A percentile compares a stretch with the other conserved stretches of the same genome.
phyloP scores from a whole-genome alignment of 2,888 invertebrate species.

The Macropis europaea region DNA sequence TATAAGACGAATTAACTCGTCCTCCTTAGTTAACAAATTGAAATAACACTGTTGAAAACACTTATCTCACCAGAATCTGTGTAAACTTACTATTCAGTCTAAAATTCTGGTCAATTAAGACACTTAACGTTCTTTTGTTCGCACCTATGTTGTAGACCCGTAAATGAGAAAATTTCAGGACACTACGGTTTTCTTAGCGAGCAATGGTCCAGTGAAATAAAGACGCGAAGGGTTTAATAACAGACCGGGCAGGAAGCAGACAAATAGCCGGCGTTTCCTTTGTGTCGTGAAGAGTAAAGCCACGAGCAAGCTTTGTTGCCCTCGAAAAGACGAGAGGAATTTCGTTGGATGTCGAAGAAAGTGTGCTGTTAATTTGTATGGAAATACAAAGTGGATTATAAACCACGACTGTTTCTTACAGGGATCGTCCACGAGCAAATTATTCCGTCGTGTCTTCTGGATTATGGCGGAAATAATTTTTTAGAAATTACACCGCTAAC shows the following conservation, averaged over 20 bases:
- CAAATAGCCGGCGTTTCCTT: slow-evolving; percentile 15
- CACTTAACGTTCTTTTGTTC: not conserved
- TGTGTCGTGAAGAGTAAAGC: slow-evolving; percentile 10
- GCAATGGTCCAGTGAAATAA: slow-evolving; percentile 17
- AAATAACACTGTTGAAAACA: too few species aligned
- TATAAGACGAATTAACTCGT: too few species aligned
- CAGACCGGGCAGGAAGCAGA: slow-evolving; percentile 13
- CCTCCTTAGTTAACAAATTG: too few species aligned
- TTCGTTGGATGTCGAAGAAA: slow-evolving; percentile 34
- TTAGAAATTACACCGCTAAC: not conserved
- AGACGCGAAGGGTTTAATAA: slow-evolving; percentile 23
- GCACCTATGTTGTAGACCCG: not conserved
- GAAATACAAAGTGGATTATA: slow-evolving; percentile 52
- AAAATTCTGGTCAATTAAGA: too few species aligned
- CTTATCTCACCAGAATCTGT: too few species aligned
- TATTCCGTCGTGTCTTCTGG: slow-evolving; percentile 28
- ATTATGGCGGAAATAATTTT: slow-evolving; percentile 4
- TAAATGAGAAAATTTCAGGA: slow-evolving; percentile 15
- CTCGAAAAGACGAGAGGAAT: slow-evolving; percentile 30
- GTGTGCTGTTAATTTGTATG: slow-evolving; percentile 52
- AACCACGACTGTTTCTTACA: slow-evolving; percentile 26
- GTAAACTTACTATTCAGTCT: too few species aligned
- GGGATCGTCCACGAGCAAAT: slow-evolving; percentile 22
- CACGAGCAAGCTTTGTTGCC: not conserved
- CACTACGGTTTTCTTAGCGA: not conserved